Evolutionary conservation across 2,888 invertebrate genomes (phyloP).

Genomic region (Eupithecia subumbrata): DNA sequence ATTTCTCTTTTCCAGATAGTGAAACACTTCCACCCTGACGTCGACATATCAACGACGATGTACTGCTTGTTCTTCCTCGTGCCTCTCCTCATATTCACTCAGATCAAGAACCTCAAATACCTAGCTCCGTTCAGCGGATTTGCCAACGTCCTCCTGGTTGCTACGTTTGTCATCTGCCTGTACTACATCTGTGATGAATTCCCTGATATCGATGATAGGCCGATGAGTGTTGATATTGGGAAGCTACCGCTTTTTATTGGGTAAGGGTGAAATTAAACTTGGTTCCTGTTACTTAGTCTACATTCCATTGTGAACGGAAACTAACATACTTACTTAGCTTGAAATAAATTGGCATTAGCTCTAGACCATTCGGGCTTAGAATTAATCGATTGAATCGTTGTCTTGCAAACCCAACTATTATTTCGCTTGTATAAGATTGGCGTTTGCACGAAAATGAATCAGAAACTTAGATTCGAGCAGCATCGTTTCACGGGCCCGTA

Average conservation of each 20-base stretch:
- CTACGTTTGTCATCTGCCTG: conserved; percentile 91
- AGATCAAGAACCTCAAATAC: conserved; percentile 90
- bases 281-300: background rate
- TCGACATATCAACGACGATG: conserved; percentile 56
- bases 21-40: conserved; percentile 52
- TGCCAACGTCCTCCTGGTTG: conserved; percentile 92
- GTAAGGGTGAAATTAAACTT: conserved; percentile 55
- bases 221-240: conserved; percentile 82
- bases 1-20: conserved; percentile 67
- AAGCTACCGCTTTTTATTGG: conserved; percentile 94
- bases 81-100: conserved; percentile 73
- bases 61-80: conserved; percentile 74
- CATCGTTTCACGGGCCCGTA: no score
- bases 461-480: no score
- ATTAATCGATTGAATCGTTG: no score
- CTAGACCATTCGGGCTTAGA: no score
- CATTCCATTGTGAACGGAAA: background rate
- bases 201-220: conserved; percentile 73
- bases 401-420: no score
- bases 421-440: no score
- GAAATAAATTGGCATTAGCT: no score
- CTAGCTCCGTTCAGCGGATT: conserved; percentile 95
- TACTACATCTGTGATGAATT: conserved; percentile 89
- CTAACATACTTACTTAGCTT: no score
- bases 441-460: no score